A percentile compares a stretch with the other conserved stretches of the same genome.
These are phyloP conservation scores for Peromyscus eremicus DNA, from an alignment of 2,797 vertebrate genomes.

Conservation along the genomic window DNA sequence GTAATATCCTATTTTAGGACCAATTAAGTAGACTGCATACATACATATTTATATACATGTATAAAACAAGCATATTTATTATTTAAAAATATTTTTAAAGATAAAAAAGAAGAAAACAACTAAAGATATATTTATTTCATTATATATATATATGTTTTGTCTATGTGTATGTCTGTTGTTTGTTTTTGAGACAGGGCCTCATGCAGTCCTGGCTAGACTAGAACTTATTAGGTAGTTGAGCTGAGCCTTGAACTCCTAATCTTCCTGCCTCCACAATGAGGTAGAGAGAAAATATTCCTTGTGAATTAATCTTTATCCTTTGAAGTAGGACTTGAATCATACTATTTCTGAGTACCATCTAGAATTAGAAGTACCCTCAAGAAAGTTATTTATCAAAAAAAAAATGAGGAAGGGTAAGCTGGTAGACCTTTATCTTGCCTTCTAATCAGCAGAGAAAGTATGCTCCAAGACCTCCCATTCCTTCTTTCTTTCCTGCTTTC, in stretches of 20 bases:
- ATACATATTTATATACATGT: background rate
- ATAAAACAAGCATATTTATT: background rate
- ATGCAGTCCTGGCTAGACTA: background rate
- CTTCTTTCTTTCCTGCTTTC: background rate
- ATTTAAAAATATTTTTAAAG: background rate
- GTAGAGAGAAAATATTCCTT: background rate
- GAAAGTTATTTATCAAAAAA: conserved; percentile 21
- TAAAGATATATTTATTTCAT: background rate
- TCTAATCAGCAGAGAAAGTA: background rate
- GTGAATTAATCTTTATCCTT: background rate
- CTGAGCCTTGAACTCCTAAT: background rate
- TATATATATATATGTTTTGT: background rate
- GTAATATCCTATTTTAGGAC: background rate
- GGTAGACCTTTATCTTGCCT: background rate
- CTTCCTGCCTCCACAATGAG: no score
- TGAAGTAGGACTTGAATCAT: background rate
- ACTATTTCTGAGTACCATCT: background rate
- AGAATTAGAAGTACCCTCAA: background rate
- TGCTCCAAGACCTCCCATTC: background rate
- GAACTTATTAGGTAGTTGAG: background rate
- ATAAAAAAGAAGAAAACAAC: background rate
- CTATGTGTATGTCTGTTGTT: background rate
- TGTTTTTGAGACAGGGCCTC: background rate
- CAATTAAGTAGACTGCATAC: background rate
- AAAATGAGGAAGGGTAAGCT: background rate